Base-by-base conservation (phyloP, 2,113 vertebrate species). In the Suricata suricatta region DNA sequence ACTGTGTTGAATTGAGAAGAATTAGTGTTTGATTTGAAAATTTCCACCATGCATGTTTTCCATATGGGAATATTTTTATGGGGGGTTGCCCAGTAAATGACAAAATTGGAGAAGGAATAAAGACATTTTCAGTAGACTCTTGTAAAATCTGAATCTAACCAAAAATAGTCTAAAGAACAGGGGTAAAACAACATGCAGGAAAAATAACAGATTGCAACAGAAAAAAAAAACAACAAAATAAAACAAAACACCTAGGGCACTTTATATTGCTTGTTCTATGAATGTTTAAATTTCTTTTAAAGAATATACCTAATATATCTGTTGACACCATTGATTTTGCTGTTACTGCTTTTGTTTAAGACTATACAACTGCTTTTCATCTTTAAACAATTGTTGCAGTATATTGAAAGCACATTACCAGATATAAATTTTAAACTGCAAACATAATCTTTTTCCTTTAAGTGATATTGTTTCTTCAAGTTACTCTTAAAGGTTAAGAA, bases 21-120 rank as follows among this genome's bases (percentile, higher is more conserved):
- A 71, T 87, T 82, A 16, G 13, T 82, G 10, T 33, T 81, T 60
- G 29, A 33, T 87, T 92, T 89, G 4, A 90, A 90, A 86, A 90
- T 35, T 85, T 97, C 3, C 27, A 72, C 90, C 93, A n/a, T 95
- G 5, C 11, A 31, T 72, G 13, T 71, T 92, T 96, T 93, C 35
- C 27, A 47, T 13, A 66, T 86, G 13, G 12, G 2, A 82, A 71
- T 19, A 47, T 77, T 85, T 92, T 80, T 69, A 44, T 77, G 31
- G 57, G 5, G 13, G 0, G 6, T 95, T 95, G 2, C 12, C n/a
- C 72, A 80, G 52, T 31, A 77, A 47, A 92, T 87, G 69, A 85
- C 35, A 89, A 93, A 83, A 57, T 60, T 60, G 13, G 41, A 92
- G 54, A 80, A 88, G 21, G 3, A 41, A 71, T 83, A 66, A 3